These are phyloP conservation scores for Numenius arquata DNA, from an alignment of 2,113 vertebrate genomes.

Conservation along the genomic window DNA sequence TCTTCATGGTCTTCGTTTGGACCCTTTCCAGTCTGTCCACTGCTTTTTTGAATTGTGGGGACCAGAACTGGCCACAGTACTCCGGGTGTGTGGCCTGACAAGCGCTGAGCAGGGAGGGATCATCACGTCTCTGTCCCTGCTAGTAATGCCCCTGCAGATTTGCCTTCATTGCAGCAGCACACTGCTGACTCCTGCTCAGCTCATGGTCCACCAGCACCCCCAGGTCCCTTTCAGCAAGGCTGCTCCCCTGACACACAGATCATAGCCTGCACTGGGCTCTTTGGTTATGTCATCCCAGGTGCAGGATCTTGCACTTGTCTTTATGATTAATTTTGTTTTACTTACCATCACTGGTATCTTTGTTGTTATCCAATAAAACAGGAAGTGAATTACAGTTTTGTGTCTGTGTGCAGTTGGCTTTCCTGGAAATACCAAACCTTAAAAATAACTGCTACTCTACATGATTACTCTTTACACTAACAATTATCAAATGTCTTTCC, in stretches of 20 bases:
- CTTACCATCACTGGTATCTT: background rate
- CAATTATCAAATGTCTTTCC: background rate
- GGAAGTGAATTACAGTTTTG: background rate
- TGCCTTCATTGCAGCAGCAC: accelerated
- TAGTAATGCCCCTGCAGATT: background rate
- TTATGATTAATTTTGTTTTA: background rate
- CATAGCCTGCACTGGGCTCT: background rate
- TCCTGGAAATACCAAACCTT: background rate
- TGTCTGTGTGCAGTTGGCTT: background rate
- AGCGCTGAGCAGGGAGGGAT: background rate
- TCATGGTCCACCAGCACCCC: background rate
- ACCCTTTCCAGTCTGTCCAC: background rate
- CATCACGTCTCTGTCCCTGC: background rate
- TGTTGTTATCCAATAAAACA: background rate
- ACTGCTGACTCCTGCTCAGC: background rate
- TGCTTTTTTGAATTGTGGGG: background rate
- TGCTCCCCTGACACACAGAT: background rate
- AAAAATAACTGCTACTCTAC: background rate
- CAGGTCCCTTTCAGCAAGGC: background rate
- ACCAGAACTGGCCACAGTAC: background rate
- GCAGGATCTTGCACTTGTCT: background rate
- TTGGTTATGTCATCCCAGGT: background rate
- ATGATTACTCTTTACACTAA: background rate
- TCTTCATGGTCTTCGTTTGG: background rate
- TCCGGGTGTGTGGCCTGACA: background rate